A percentile compares a stretch with the other conserved stretches of the same genome.
These are phyloP conservation scores for Megalopta genalis DNA, from an alignment of 1,140 invertebrate species.

Conservation along the genomic window DNA sequence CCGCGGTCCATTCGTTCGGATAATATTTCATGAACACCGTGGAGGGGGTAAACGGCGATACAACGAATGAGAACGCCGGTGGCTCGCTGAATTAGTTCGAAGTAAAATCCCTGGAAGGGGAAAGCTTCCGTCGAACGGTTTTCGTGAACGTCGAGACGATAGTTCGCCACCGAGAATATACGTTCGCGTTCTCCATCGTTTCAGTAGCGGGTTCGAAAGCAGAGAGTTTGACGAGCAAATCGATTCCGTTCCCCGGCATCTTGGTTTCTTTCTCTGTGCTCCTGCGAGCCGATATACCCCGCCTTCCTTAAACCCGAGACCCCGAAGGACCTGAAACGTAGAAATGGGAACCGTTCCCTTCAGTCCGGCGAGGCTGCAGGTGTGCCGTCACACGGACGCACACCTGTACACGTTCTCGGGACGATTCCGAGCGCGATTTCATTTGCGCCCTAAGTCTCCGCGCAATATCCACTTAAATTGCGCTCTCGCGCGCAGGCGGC, in stretches of 20 bases:
- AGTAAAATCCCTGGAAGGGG: too few relatives aligned
- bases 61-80: too few relatives aligned
- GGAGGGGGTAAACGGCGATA: too few relatives aligned
- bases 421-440: conserved; percentile 50
- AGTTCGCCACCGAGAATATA: too few relatives aligned
- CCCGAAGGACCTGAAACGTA: not conserved
- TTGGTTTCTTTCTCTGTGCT: not conserved
- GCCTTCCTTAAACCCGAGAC: not conserved
- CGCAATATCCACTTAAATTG: conserved; percentile 38
- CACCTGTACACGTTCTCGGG: conserved; percentile 38
- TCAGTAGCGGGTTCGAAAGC: not conserved
- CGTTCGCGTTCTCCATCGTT: not conserved
- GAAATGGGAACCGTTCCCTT: conserved; percentile 42
- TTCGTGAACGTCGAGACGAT: not conserved
- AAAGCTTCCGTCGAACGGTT: too few relatives aligned
- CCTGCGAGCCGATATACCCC: not conserved
- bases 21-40: too few relatives aligned
- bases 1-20: too few relatives aligned
- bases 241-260: not conserved
- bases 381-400: not conserved
- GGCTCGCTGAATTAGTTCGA: too few relatives aligned
- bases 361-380: not conserved
- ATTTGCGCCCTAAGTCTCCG: conserved; percentile 47
- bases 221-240: not conserved
- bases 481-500: not conserved